Conservation (phyloP, 2,888 invertebrate species). For the Caenorhabditis zanzibari region DNA sequence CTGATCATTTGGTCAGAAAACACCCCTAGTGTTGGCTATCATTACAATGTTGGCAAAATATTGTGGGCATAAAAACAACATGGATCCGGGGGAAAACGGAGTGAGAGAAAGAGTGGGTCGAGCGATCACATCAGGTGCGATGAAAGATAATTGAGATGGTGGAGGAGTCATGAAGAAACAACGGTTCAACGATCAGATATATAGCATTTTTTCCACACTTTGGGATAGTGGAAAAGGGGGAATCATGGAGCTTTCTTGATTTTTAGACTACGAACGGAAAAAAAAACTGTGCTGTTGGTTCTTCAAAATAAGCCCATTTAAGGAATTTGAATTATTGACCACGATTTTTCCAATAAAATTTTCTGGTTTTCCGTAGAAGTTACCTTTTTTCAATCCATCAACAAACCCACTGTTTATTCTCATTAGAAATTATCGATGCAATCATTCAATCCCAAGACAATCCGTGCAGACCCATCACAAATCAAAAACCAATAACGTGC, state of each 20-base stretch:
- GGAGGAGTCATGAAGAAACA: constrained; percentile 53
- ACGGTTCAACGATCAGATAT: constrained; percentile 56
- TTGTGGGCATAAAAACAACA: constrained; percentile 62
- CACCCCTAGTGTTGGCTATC: constrained; percentile 34
- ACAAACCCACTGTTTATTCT: too few relatives aligned
- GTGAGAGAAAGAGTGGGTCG: constrained; percentile 52
- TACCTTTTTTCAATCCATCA: too few relatives aligned
- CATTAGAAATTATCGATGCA: too few relatives aligned
- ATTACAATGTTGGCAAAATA: constrained; percentile 62
- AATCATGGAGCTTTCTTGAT: not conserved
- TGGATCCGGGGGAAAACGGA: constrained; percentile 28
- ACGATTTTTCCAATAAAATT: too few relatives aligned
- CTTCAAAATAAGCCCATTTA: too few relatives aligned
- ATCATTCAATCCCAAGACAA: not conserved
- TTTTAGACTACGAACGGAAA: not conserved
- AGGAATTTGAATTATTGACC: too few relatives aligned
- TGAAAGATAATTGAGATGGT: constrained; percentile 54
- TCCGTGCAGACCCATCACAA: not conserved
- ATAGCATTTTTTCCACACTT: constrained; percentile 31
- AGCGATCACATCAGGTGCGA: constrained; percentile 62
- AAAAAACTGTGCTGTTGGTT: too few relatives aligned
- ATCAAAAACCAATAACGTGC: constrained; percentile 19
- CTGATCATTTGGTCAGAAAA: constrained; percentile 56
- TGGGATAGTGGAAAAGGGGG: not conserved
- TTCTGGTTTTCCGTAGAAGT: too few relatives aligned